phyloP scores from a whole-genome alignment of 1,140 invertebrate species.

The Brachionus rubens region DNA sequence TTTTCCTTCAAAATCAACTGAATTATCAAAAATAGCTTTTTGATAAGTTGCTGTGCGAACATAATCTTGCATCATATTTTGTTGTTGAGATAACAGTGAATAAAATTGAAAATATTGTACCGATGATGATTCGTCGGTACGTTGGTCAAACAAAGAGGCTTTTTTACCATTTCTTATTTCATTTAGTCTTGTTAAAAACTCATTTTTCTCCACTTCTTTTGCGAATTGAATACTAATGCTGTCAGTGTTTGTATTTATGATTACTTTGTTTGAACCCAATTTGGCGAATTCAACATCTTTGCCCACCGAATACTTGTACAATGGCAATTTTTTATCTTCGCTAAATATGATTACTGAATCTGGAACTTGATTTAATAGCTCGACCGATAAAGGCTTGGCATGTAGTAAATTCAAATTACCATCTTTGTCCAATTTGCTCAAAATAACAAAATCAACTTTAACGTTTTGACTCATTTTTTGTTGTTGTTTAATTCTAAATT shows the following conservation, averaged over 20 bases:
- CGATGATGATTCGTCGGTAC: conserved; percentile 93
- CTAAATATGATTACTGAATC: conserved; percentile 3
- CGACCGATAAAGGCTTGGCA: background rate
- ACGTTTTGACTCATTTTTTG: conserved; percentile 6
- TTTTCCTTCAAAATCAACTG: conserved; percentile 79
- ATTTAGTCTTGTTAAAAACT: background rate
- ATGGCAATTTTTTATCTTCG: background rate
- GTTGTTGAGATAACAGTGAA: conserved; percentile 96
- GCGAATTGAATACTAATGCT: conserved; percentile 10
- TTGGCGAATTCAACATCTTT: conserved; percentile 43
- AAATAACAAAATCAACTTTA: conserved; percentile 13
- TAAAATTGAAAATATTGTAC: conserved; percentile 95
- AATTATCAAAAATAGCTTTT: conserved; percentile 87
- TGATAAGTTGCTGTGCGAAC: conserved; percentile 97
- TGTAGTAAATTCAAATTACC: conserved; percentile 3
- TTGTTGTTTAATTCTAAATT: background rate
- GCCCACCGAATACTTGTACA: background rate
- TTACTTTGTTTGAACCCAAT: conserved; percentile 24
- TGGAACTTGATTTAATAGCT: conserved; percentile 5
- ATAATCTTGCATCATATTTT: conserved; percentile 99
- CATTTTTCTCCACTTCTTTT: background rate
- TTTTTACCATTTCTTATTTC: conserved; percentile 47
- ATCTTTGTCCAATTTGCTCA: conserved; percentile 32
- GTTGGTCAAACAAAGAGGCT: conserved; percentile 76
- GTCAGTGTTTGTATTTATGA: conserved; percentile 25